Evolutionary conservation across 2,888 invertebrate species (phyloP), one percentile per base, ranked within the genome.

Genomic region (Dasysyrphus albostriatus): DNA sequence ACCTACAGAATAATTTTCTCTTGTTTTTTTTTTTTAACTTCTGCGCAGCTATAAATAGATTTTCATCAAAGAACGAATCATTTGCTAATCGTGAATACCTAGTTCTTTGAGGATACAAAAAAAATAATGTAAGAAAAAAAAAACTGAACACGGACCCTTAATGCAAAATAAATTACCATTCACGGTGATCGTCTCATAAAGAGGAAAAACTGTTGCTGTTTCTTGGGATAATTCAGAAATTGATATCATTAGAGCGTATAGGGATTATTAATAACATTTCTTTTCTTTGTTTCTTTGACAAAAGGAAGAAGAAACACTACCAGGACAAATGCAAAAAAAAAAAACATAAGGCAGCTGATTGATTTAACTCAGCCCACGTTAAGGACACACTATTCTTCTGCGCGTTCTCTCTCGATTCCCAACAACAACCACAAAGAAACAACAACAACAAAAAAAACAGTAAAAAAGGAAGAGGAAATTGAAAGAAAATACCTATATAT

Each of bases 11-110:
- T 34, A 42, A 16, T 69, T 56, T 19, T 42, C 32, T 54, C 16
- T 39, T 24, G 74, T 58, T 4, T 56, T 58, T 44, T n/a, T 16
- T 29, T 54, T 29, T 63, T 47, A 47, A 56, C 14, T 76, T 77
- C 77, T 85, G 85, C 77, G 82, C 85, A 77, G 34, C 69, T 85
- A 78, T 74, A 85, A 81, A 85, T 85, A 85, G 85, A 74, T 82
- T 81, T 34, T 59, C 63, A 49, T 61, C 1, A 56, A 47, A 12
- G 2, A 65, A 72, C 51, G 42, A 72, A 69, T 51, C n/a, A 69
- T 63, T 81, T 42, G 67, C 49, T 49, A 67, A 70, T 75, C 56
- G 70, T 56, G 49, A 67, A 49, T 49, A 32, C 24, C 32, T 32
- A 69, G 61, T 67, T 51, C 47, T 78, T 58, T 70, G 24, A 37